Evolutionary conservation across 2,113 vertebrate species (phyloP), one percentile per base, ranked within the genome.

Genomic region (Poecile atricapillus): DNA sequence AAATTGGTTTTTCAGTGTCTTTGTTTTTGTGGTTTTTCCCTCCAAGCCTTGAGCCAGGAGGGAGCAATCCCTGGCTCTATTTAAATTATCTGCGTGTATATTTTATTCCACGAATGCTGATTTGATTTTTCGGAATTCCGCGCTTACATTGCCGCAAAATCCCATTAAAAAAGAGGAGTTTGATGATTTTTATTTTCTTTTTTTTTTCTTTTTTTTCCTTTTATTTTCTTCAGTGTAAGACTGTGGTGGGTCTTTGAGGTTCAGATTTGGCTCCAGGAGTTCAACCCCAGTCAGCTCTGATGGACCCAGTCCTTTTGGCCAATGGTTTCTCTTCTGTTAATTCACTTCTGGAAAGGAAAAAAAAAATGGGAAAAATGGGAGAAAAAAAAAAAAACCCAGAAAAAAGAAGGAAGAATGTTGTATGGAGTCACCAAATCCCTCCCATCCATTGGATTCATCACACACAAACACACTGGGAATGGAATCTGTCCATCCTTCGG

Each of bases 181-280:
- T 41, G 28, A 19, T 43, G 8, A 11, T 10, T 2, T 7, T 17
- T 43, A 59, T 70, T 23, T 20, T 15, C 12, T 33, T 59, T 65
- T 9, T 24, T 14, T 9, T 1, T 24, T 14, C 8, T 1, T 6
- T 22, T 7, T 15, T 43, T 55, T 70, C 15, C 9, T 35, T 53
- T 11, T 41, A 9, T 41, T 58, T 24, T 39, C n/a, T 53, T 28
- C 3, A 11, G 2, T 46, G 2, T 64, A 30, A 87, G 73, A 46
- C 94, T 96, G 96, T 73, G 95, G 94, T 95, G 93, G 95, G 96
- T 96, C 95, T 76, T 27, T 79, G 93, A 96, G 89, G 69, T 82
- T 95, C 65, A 11, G 55, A 67, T 83, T 83, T 83, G 87, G 87
- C 87, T 96, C 30, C 35, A 5, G 33, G 20, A 88, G 78, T 83